phyloP scores from a whole-genome alignment of 1,140 invertebrate genomes.

The Planococcus citri region DNA sequence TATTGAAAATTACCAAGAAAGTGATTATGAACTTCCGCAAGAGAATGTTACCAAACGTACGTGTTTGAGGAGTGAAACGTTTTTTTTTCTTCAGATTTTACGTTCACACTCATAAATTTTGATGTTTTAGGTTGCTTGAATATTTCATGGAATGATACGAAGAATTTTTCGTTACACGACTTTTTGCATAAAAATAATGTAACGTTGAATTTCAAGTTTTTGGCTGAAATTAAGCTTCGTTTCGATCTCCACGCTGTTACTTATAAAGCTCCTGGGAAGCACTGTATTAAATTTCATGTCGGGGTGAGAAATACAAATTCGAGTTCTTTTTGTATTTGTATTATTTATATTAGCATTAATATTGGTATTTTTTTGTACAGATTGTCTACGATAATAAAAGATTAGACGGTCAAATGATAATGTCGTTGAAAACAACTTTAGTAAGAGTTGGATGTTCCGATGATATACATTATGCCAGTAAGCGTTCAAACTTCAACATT shows the following conservation, averaged over 20 bases:
- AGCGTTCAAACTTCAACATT: neutral
- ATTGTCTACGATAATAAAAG: slow-evolving; percentile 81
- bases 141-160: slow-evolving; percentile 22
- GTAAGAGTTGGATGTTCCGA: neutral
- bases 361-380: slow-evolving; percentile 27
- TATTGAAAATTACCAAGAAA: slow-evolving; percentile 64
- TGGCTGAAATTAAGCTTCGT: slow-evolving; percentile 54
- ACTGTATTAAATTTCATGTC: slow-evolving; percentile 78
- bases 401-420: slow-evolving; percentile 86
- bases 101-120: no score
- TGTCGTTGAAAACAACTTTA: neutral
- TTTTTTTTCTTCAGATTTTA: neutral
- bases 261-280: slow-evolving; percentile 66
- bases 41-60: slow-evolving; percentile 82
- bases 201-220: slow-evolving; percentile 58
- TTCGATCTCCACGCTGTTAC: slow-evolving; percentile 81
- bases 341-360: neutral
- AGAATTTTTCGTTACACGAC: slow-evolving; percentile 42
- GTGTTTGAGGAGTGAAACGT: slow-evolving; percentile 34
- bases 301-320: slow-evolving; percentile 32
- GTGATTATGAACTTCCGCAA: slow-evolving; percentile 70
- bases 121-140: slow-evolving; percentile 30
- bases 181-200: slow-evolving; percentile 48
- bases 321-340: neutral
- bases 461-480: neutral